Base-by-base conservation (phyloP, 2,797 vertebrate genomes). In the Melopsittacus undulatus region DNA sequence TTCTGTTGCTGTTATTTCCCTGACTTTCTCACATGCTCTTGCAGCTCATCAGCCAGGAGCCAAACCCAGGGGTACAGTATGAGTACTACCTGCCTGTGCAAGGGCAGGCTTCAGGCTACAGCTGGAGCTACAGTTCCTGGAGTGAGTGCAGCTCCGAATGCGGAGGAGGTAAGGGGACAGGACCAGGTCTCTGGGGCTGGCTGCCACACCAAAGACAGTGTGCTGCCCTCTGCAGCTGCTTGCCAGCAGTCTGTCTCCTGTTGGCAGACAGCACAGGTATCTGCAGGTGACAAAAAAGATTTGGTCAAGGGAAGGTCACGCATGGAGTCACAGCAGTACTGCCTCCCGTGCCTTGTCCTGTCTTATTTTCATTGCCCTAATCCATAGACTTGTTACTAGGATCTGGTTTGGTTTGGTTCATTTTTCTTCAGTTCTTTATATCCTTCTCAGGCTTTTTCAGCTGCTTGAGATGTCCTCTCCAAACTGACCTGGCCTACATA, bases 51-150 rank as follows among this genome's bases (percentile, higher is more conserved):
- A 99, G 98, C 96, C 99, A 99, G 97, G 99, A 99, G 91, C 95
- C 97, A 67, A 99, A 99, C 96, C 98, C 97, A 0, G 99, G 99
- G 1, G 97, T 99, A 13, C 98, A 98, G 68, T 99, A 98, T 4
- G 99, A 99, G 77, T 99, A 98, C 93, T 98, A 99, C 97, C 97
- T 99, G 57, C 98, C 99, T 0, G 89, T 96, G 22, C 94, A 95
- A n/a, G 96, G 92, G 38, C 98, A 98, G 32, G 62, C 78, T 18
- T 89, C 97, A 0, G 98, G 98, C 29, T 99, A 99, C 97, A 98
- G 98, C 96, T 99, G 99, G 99, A 99, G 99, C 88, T 98, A 98
- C 1, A 95, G 99, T 17, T 99, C 99, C 4, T 99, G 99, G 99
- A 98, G 98, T 0, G 85, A 98, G 89, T 99, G 99, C 98, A 99